Conservation (phyloP, 2,888 invertebrate species). For the Drosophila borborema region DNA sequence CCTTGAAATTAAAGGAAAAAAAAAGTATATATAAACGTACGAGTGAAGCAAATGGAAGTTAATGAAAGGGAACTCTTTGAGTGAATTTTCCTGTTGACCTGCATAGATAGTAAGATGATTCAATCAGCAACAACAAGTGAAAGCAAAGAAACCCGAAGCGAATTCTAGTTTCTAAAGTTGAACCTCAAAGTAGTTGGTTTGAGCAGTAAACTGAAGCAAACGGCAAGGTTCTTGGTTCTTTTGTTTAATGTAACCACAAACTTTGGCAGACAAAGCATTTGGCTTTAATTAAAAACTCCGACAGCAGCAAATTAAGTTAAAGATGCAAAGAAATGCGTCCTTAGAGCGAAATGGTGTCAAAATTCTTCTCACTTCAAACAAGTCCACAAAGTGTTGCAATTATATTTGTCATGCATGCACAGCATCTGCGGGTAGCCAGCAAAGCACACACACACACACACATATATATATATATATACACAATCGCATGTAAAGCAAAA, state of each 20-base stretch:
- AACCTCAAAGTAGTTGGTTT: neutral
- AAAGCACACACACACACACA: slow-evolving; percentile 28
- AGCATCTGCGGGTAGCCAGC: slow-evolving; percentile 50
- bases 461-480: slow-evolving; percentile 1
- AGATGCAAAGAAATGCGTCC: slow-evolving; percentile 67
- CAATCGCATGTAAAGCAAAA: slow-evolving; percentile 5
- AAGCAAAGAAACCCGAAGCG: neutral
- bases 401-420: slow-evolving; percentile 68
- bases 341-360: slow-evolving; percentile 69
- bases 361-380: slow-evolving; percentile 70
- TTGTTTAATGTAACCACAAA: slow-evolving; percentile 17
- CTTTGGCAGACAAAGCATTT: slow-evolving; percentile 17
- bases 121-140: neutral
- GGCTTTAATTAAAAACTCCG: slow-evolving; percentile 63
- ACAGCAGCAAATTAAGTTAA: slow-evolving; percentile 64
- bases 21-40: neutral
- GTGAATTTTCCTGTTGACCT: neutral
- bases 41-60: slow-evolving; percentile 1
- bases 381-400: slow-evolving; percentile 72
- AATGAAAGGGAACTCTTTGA: neutral
- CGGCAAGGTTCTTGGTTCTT: neutral
- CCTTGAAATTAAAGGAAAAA: neutral
- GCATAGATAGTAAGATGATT: neutral
- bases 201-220: neutral
- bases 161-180: slow-evolving; percentile 2